Percentiles rank a stretch among this genome's conserved stretches.
These are phyloP conservation scores for Ostrea edulis DNA, from an alignment of 1,140 invertebrate species.

Conservation along the genomic window DNA sequence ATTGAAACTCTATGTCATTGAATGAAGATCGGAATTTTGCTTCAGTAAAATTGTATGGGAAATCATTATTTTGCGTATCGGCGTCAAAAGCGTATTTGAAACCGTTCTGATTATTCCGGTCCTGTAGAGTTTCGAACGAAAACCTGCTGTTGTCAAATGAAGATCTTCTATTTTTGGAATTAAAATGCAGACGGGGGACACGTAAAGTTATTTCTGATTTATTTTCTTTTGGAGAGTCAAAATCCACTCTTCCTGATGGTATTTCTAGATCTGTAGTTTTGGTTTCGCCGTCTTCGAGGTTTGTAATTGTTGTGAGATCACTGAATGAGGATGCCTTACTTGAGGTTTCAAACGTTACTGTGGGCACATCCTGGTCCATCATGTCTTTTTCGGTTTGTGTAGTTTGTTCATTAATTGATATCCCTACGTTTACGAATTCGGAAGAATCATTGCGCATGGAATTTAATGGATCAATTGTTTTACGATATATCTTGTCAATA, in stretches of 20 bases:
- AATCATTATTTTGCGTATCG: background rate
- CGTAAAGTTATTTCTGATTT: background rate
- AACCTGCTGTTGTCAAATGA: conserved; percentile 32
- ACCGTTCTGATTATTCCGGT: background rate
- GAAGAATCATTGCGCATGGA: background rate
- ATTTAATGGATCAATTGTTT: background rate
- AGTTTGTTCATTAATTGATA: background rate
- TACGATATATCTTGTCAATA: background rate
- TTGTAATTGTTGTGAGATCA: conserved; percentile 10
- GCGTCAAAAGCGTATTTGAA: background rate
- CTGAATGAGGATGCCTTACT: conserved; percentile 37
- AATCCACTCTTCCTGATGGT: background rate
- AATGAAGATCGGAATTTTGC: background rate
- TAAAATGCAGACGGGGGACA: conserved; percentile 6
- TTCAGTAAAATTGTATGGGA: conserved; percentile 1
- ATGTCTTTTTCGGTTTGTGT: background rate
- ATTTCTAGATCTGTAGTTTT: background rate
- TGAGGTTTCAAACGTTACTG: background rate
- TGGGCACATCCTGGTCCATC: background rate
- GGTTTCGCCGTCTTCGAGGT: background rate
- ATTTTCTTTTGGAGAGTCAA: background rate
- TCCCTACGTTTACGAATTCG: conserved; percentile 34
- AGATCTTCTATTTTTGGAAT: background rate
- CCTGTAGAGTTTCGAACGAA: background rate
- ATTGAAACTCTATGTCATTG: conserved; percentile 10